Evolutionary conservation across 2,797 vertebrate genomes (phyloP).

Genomic region (Microchirus variegatus): DNA sequence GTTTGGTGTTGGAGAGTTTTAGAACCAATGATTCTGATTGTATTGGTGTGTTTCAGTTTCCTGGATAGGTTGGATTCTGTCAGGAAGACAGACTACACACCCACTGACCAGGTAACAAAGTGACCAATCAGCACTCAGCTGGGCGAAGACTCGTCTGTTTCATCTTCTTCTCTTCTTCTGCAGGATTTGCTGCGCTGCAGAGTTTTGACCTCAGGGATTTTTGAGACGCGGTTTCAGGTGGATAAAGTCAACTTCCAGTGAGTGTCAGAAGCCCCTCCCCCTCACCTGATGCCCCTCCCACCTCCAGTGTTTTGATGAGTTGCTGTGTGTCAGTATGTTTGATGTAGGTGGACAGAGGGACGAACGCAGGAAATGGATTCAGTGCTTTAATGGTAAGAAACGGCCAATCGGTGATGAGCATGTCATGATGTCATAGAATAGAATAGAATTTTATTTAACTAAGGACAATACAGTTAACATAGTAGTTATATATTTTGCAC

Average conservation of each 20-base stretch:
- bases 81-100: constrained; percentile 91
- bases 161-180: background rate
- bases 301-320: background rate
- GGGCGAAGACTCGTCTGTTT: background rate
- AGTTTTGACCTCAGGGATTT: constrained; percentile 96
- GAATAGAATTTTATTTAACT: too few relatives aligned
- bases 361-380: constrained; percentile 98
- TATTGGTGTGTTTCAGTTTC: constrained; percentile 81
- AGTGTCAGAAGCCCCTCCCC: constrained; percentile 69
- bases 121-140: constrained; percentile 2
- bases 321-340: constrained; percentile 88
- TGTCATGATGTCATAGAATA: too few relatives aligned
- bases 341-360: constrained; percentile 98
- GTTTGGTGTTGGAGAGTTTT: background rate
- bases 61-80: constrained; percentile 92
- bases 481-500: too few relatives aligned
- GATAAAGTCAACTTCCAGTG: constrained; percentile 99
- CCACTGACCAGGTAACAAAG: constrained; percentile 90
- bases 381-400: constrained; percentile 95
- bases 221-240: constrained; percentile 97
- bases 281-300: background rate
- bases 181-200: constrained; percentile 95
- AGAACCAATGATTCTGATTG: background rate
- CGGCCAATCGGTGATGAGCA: background rate
- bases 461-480: too few relatives aligned